Evolutionary conservation across 1,140 invertebrate species (phyloP).

Genomic region (Acromyrmex charruanus): DNA sequence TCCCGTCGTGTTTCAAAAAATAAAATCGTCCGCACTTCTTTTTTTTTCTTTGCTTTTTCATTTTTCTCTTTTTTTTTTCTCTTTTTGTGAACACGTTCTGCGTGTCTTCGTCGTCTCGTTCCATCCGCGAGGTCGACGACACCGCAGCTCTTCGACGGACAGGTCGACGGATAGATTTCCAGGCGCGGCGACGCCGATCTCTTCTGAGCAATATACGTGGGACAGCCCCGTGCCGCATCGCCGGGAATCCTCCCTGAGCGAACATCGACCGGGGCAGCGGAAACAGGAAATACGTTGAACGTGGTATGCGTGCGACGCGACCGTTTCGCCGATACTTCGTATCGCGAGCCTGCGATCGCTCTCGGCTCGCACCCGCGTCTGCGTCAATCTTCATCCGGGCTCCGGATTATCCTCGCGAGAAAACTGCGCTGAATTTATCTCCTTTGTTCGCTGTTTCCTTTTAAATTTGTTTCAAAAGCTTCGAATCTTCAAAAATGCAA

Average conservation of each 20-base stretch:
- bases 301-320: constrained; percentile 35
- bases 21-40: constrained; percentile 39
- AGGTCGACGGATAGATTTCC: constrained; percentile 12
- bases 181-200: constrained; percentile 49
- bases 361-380: constrained; percentile 21
- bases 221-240: constrained; percentile 36
- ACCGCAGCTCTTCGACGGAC: constrained; percentile 29
- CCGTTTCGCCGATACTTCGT: constrained; percentile 37
- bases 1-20: constrained; percentile 47
- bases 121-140: constrained; percentile 45
- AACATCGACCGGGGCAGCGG: constrained; percentile 23
- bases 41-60: not conserved
- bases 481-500: not conserved
- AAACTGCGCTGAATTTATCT: not conserved
- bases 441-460: not conserved
- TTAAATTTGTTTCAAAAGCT: not conserved
- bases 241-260: not conserved
- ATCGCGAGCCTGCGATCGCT: constrained; percentile 14
- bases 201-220: constrained; percentile 54
- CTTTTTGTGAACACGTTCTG: constrained; percentile 27
- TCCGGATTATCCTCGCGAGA: not conserved
- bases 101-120: constrained; percentile 48
- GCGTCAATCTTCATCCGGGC: constrained; percentile 39
- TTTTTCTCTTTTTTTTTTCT: not conserved
- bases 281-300: constrained; percentile 41